A percentile compares a stretch with the other conserved stretches of the same genome.
Conservation (phyloP, 2,113 vertebrate species). For the Alethe diademata region DNA sequence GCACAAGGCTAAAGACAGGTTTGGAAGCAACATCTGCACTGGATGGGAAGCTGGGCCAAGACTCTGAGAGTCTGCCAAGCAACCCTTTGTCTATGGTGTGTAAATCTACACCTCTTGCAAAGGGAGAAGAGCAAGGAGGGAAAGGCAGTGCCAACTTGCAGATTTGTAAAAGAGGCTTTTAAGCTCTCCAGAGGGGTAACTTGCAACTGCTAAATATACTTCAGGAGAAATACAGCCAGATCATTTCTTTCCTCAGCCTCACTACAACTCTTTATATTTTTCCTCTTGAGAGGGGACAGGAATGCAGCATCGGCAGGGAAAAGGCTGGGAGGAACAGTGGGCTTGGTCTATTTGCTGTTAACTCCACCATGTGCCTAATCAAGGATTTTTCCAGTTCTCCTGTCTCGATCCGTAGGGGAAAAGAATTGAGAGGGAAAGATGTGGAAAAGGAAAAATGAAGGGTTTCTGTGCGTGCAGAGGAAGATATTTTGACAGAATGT, state of each 20-base stretch:
- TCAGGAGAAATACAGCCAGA: neutral
- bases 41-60: neutral
- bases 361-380: neutral
- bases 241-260: neutral
- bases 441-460: neutral
- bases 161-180: neutral
- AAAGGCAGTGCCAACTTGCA: neutral
- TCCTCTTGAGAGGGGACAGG: neutral
- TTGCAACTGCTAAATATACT: constrained; percentile 14
- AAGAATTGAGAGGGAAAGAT: neutral
- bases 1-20: neutral
- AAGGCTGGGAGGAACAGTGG: neutral
- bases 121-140: neutral
- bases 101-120: neutral
- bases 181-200: neutral
- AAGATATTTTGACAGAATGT: constrained; percentile 44
- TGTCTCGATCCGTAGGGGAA: neutral
- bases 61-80: neutral
- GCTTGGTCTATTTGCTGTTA: neutral
- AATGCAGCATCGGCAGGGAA: neutral
- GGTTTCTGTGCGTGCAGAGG: neutral
- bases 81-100: neutral
- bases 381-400: neutral
- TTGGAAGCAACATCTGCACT: constrained; percentile 1
- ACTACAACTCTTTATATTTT: neutral